Percentiles rank a stretch among this genome's conserved stretches.
Evolutionary conservation across 2,113 vertebrate species (phyloP).

Genomic region (Cnemophilus loriae): DNA sequence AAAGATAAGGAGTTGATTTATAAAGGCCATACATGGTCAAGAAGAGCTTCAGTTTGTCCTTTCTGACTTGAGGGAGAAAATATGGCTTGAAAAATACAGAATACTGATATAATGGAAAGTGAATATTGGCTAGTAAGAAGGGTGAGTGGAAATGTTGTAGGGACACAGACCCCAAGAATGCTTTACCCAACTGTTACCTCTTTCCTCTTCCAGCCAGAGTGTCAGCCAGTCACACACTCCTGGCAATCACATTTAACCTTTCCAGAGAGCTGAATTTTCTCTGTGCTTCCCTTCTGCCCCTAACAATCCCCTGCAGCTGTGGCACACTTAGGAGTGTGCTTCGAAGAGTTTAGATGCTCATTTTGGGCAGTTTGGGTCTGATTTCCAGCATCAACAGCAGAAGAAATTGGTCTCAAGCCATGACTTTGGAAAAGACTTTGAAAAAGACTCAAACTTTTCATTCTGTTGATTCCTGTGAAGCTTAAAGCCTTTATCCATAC

Average conservation of each 20-base stretch:
- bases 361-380: neutral
- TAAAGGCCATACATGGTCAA: neutral
- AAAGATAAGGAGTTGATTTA: neutral
- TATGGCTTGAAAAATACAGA: neutral
- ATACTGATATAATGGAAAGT: neutral
- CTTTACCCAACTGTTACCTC: neutral
- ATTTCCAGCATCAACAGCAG: neutral
- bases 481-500: neutral
- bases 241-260: neutral
- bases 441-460: neutral
- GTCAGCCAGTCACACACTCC: neutral
- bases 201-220: neutral
- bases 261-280: neutral
- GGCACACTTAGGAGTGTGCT: neutral
- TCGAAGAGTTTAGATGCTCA: neutral
- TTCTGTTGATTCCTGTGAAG: neutral
- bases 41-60: neutral
- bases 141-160: neutral
- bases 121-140: accelerated
- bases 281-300: neutral
- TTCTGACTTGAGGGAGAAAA: neutral
- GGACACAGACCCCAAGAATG: neutral
- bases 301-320: neutral
- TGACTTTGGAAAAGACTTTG: neutral
- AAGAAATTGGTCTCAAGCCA: neutral